Conservation (phyloP, 2,888 invertebrate genomes). For the Smittia aterrima region DNA sequence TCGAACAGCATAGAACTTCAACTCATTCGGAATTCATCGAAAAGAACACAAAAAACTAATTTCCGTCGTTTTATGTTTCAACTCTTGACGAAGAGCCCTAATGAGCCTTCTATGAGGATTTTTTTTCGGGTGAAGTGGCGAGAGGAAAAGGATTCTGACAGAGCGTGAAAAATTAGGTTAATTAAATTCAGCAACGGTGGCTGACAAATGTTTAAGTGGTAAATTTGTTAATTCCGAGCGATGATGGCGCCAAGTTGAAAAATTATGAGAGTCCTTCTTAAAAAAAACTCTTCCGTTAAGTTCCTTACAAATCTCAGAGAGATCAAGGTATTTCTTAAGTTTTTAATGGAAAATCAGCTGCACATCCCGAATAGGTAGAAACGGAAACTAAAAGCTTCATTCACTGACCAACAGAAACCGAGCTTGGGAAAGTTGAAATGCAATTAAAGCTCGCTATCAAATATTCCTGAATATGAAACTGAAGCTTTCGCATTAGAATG, state of each 20-base stretch:
- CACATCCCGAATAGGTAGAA: too few relatives aligned
- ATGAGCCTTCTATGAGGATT: background rate
- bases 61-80: conserved; percentile 20
- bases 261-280: background rate
- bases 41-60: background rate
- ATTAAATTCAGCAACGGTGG: conserved; percentile 13
- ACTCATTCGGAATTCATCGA: background rate
- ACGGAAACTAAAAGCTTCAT: background rate
- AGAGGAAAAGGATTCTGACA: background rate
- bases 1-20: background rate
- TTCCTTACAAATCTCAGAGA: too few relatives aligned
- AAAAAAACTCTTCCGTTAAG: background rate
- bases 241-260: background rate
- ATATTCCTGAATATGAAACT: too few relatives aligned
- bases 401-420: too few relatives aligned
- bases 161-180: conserved; percentile 19
- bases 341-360: too few relatives aligned
- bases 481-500: conserved; percentile 1
- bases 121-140: background rate
- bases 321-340: too few relatives aligned
- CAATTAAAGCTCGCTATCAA: too few relatives aligned
- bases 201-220: background rate
- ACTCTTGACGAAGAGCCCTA: background rate
- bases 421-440: too few relatives aligned
- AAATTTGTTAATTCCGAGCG: conserved; percentile 18